phyloP scores from a whole-genome alignment of 2,888 invertebrate genomes.

The Sphaerophoria rueppellii region DNA sequence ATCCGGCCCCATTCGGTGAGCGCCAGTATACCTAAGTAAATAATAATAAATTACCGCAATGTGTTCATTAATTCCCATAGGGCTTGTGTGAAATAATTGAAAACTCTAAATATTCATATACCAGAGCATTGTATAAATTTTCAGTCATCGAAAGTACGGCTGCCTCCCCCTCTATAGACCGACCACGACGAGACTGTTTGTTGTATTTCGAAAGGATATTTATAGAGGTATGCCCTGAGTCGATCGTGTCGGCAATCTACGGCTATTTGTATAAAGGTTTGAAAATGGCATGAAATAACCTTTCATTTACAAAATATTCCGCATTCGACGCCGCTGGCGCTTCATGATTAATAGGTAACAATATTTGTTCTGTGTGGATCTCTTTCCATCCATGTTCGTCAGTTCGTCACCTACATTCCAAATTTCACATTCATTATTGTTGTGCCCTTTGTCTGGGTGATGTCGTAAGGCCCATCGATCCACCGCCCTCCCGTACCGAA shows the following conservation, averaged over 20 bases:
- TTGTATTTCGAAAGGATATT: not conserved
- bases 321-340: conserved; percentile 48
- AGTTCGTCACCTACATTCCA: not conserved
- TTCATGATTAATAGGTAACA: conserved; percentile 71
- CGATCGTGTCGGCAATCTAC: conserved; percentile 6
- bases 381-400: not conserved
- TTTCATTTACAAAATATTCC: conserved; percentile 53
- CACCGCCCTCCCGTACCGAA: conserved; percentile 19
- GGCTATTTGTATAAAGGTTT: not conserved
- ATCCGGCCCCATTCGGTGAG: conserved; percentile 12
- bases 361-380: conserved; percentile 57
- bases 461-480: no score
- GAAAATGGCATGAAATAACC: conserved; percentile 44
- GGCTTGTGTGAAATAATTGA: conserved; percentile 63
- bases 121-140: conserved; percentile 13
- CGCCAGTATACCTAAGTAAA: conserved; percentile 42
- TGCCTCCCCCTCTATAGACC: not conserved
- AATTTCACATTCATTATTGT: conserved; percentile 36
- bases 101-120: conserved; percentile 67
- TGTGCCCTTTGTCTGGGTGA: conserved; percentile 58
- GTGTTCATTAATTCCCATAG: conserved; percentile 61
- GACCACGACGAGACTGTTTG: not conserved
- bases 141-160: not conserved
- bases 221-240: not conserved
- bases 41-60: conserved; percentile 59